These are phyloP conservation scores for Ameiurus melas DNA, from an alignment of 2,113 vertebrate species.

Conservation along the genomic window DNA sequence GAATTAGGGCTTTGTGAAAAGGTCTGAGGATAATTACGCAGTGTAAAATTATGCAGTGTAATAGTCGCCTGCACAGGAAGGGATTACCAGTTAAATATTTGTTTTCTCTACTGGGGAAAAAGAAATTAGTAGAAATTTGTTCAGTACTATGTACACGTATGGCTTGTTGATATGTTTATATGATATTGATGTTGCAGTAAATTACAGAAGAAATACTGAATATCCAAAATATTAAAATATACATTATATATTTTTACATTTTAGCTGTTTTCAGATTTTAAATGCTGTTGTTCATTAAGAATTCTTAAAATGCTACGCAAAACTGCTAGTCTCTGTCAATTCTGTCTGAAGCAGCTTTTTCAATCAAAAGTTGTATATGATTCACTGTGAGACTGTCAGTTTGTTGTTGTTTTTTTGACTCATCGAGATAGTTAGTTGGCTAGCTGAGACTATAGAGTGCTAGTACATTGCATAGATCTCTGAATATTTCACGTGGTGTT, in stretches of 20 bases:
- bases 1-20: constrained; percentile 51
- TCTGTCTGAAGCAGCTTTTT: background rate
- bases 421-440: background rate
- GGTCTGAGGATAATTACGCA: constrained; percentile 64
- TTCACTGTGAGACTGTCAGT: background rate
- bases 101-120: constrained; percentile 17
- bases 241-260: background rate
- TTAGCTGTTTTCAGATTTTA: background rate
- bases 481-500: background rate
- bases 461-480: background rate
- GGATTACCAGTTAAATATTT: constrained; percentile 67
- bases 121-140: background rate
- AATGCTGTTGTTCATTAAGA: background rate
- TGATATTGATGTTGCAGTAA: background rate
- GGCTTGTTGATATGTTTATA: background rate
- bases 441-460: background rate
- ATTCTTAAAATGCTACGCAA: background rate
- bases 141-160: background rate
- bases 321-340: background rate
- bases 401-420: background rate
- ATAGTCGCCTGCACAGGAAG: constrained; percentile 59
- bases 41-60: constrained; percentile 61
- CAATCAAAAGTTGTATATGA: background rate
- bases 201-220: background rate
- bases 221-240: background rate